These are phyloP conservation scores for Coreoperca whiteheadi DNA, from an alignment of 2,113 vertebrate species.

Conservation along the genomic window DNA sequence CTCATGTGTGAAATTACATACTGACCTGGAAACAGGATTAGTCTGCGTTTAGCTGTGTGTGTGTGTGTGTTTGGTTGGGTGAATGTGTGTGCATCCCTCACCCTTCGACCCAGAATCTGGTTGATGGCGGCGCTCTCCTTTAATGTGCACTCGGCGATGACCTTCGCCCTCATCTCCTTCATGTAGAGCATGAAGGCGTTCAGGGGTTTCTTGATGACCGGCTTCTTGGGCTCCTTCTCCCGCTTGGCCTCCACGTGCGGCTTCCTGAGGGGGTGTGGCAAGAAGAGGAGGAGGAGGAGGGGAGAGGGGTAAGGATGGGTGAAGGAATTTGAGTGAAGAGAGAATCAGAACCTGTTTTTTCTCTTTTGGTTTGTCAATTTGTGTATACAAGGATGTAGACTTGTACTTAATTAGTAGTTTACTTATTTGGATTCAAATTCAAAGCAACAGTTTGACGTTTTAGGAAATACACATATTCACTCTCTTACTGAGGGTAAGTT, in stretches of 20 bases:
- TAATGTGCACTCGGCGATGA: slow-evolving; percentile 98
- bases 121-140: slow-evolving; percentile 99
- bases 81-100: slow-evolving; percentile 75
- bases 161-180: slow-evolving; percentile 99
- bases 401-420: too few relatives aligned
- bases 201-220: slow-evolving; percentile 98
- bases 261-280: slow-evolving; percentile 86
- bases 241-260: slow-evolving; percentile 91
- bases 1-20: slow-evolving; percentile 61
- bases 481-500: neutral
- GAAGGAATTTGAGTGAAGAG: neutral
- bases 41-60: slow-evolving; percentile 11
- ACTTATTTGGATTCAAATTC: too few relatives aligned
- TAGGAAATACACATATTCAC: neutral
- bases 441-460: neutral
- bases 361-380: neutral
- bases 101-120: slow-evolving; percentile 97
- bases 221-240: slow-evolving; percentile 98
- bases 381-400: neutral
- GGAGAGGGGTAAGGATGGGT: neutral
- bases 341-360: neutral
- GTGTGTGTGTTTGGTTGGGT: slow-evolving; percentile 14
- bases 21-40: slow-evolving; percentile 53
- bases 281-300: neutral
- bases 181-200: slow-evolving; percentile 99